Conservation (phyloP, 2,888 invertebrate genomes). For the Agrotis puta region DNA sequence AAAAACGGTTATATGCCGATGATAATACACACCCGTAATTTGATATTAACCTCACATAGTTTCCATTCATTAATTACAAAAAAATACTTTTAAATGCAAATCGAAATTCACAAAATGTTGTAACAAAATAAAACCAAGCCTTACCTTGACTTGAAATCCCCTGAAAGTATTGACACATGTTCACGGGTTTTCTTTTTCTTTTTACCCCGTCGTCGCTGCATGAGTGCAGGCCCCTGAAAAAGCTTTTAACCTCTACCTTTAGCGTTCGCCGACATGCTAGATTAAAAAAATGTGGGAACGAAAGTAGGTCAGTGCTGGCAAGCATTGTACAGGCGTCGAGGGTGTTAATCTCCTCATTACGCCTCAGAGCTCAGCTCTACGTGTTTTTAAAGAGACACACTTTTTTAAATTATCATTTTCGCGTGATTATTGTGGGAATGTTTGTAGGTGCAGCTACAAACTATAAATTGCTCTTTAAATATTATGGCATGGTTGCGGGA, state of each 20-base stretch:
- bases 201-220: neutral
- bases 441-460: too few species aligned
- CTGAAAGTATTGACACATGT: constrained; percentile 2
- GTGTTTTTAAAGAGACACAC: constrained; percentile 7
- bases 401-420: neutral
- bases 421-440: neutral
- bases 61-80: too few species aligned
- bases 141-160: neutral
- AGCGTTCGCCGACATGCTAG: constrained; percentile 25
- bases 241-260: constrained; percentile 48
- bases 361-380: constrained; percentile 29
- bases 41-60: too few species aligned
- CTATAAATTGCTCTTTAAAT: too few species aligned
- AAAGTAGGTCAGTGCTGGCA: constrained; percentile 49
- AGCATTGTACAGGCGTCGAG: constrained; percentile 35
- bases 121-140: neutral
- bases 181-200: neutral
- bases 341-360: constrained; percentile 47
- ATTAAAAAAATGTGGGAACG: constrained; percentile 39
- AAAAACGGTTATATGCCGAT: too few species aligned
- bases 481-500: too few species aligned
- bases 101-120: neutral
- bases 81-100: too few species aligned
- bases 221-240: constrained; percentile 30
- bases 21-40: too few species aligned